Evolutionary conservation across 2,888 invertebrate species (phyloP).

Genomic region (Aromia moschata): DNA sequence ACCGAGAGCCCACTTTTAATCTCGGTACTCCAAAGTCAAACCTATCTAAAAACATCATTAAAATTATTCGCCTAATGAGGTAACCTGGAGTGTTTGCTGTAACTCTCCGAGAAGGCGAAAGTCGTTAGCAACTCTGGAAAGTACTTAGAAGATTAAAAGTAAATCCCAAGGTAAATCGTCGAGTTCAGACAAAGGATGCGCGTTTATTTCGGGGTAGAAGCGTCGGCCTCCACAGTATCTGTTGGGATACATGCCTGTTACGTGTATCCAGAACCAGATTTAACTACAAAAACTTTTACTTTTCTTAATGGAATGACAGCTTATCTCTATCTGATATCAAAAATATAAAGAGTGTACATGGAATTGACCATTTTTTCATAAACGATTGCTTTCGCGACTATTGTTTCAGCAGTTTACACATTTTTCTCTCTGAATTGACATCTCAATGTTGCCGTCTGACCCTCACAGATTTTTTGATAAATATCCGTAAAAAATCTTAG

Average conservation of each 20-base stretch:
- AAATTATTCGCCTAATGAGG: conserved; percentile 2
- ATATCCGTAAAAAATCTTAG: no score
- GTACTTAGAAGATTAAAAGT: conserved; percentile 1
- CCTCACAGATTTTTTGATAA: no score
- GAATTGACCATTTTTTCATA: no score
- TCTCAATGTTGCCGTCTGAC: no score
- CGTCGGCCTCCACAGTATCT: neutral
- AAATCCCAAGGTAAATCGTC: neutral
- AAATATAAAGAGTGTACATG: no score
- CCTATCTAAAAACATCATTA: neutral
- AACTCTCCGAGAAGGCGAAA: neutral
- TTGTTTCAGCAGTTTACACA: no score
- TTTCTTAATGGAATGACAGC: no score
- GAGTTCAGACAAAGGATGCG: neutral
- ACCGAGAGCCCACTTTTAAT: neutral
- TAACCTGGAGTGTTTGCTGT: conserved; percentile 1
- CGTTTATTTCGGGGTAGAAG: neutral
- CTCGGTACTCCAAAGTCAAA: neutral
- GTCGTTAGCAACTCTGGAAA: conserved; percentile 1
- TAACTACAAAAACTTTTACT: no score
- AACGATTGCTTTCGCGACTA: no score
- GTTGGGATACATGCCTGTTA: neutral
- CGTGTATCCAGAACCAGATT: no score
- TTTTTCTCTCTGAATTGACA: no score
- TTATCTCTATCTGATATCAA: no score